Evolutionary conservation across 2,113 vertebrate species (phyloP).

Genomic region (Brachypteracias leptosomus): DNA sequence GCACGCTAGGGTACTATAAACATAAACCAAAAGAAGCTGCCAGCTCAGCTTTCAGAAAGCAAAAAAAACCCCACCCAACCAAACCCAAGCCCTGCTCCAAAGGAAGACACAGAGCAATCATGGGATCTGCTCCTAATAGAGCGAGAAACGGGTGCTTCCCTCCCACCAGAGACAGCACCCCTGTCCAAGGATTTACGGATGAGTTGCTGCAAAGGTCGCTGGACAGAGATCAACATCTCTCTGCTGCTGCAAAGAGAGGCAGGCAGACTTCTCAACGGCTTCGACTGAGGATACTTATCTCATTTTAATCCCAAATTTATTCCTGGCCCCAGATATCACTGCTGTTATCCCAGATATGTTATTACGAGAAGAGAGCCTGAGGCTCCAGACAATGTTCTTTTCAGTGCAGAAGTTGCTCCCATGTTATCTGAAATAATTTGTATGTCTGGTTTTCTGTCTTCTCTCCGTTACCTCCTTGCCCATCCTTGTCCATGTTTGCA

Average conservation of each 20-base stretch:
- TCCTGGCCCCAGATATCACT: constrained; percentile 24
- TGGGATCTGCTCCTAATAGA: background rate
- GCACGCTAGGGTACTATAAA: constrained; percentile 54
- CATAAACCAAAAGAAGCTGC: constrained; percentile 55
- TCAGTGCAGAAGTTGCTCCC: background rate
- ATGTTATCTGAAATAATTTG: background rate
- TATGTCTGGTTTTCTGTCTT: constrained; percentile 18
- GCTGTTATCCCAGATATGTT: constrained; percentile 16
- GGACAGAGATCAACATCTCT: background rate
- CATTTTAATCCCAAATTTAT: constrained; percentile 39
- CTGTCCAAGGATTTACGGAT: background rate
- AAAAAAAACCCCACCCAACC: background rate
- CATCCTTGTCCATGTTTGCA: background rate
- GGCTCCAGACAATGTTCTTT: background rate
- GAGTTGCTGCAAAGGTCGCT: background rate
- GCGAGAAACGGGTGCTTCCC: background rate
- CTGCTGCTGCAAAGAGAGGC: background rate
- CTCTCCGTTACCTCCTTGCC: background rate
- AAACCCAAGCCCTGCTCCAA: background rate
- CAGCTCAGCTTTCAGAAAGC: constrained; percentile 43
- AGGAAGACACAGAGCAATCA: background rate
- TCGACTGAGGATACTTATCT: background rate
- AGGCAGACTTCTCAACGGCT: background rate
- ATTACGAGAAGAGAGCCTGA: background rate
- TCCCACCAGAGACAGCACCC: background rate